Evolutionary conservation across 2,888 invertebrate genomes (phyloP), one percentile per base, ranked within the genome.

Genomic region (Synergus gifuensis): DNA sequence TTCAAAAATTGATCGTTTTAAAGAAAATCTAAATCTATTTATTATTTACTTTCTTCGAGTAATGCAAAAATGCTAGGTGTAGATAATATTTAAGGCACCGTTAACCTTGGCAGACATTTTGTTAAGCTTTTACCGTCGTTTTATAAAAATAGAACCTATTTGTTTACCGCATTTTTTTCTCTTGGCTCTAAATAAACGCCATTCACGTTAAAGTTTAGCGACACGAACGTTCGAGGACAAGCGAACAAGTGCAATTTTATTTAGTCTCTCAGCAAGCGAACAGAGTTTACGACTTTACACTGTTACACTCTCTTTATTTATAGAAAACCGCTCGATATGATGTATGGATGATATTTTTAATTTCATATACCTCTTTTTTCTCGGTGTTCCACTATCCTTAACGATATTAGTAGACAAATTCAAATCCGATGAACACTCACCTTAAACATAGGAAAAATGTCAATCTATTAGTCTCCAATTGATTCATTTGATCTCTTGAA

Each of bases 321-420:
- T 90, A 91, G 87, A 82, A 83, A 85, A 85, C 87, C 89, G 91
- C 88, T 91, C 91, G 88, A 91, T 90, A 91, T 90, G 89, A 89
- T 89, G 90, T 89, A 88, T 88, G 86, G 83, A 82, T 78, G 85
- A 84, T 91, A 91, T 91, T 90, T 91, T 90, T 89, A 91, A 90
- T 78, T 84, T 88, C n/a, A n/a, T 85, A 87, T 87, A 88, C 86
- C 82, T 76, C 40, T 28, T 58, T 54, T 79, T 79, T n/a, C 49
- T 76, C 73, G 12, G 60, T 60, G 60, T 73, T 79, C 77, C 64
- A 76, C 76, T 77, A 76, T 46, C 66, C 28, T 69, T 16, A 49
- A 76, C 79, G 69, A 82, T 81, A 78, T 54, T 77, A 69, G 66
- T 77, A 73, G 67, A 78, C 69, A 76, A 78, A 80, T 80, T 79